phyloP scores from a whole-genome alignment of 2,797 vertebrate species.

The Stomatorhinus walkeri region DNA sequence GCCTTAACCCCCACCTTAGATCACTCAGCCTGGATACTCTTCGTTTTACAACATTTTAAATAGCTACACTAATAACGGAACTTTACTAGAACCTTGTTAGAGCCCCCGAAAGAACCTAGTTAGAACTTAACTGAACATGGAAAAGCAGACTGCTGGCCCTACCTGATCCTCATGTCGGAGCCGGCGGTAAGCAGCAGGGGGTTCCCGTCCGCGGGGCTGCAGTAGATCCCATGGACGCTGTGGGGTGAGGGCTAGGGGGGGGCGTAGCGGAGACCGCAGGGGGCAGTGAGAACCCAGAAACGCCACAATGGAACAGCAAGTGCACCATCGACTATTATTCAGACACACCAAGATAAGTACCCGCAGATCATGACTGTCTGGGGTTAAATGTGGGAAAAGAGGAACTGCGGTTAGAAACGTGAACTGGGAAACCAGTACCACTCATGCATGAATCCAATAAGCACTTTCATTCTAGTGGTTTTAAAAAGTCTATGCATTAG shows the following conservation, averaged over 20 bases:
- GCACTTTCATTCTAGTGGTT: not conserved
- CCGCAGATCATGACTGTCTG: not conserved
- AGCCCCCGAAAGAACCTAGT: not conserved
- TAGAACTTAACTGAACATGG: not conserved
- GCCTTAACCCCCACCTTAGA: not conserved
- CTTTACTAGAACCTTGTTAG: not conserved
- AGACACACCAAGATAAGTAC: not conserved
- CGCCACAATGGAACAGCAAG: not conserved
- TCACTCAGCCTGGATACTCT: not conserved
- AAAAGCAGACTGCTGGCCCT: not conserved
- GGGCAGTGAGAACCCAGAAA: not conserved
- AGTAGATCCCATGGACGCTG: conserved; percentile 93
- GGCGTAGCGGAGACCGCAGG: not conserved
- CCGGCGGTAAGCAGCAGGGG: conserved; percentile 93
- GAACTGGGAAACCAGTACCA: not conserved
- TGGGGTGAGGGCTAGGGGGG: conserved; percentile 77
- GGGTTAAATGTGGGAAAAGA: not conserved
- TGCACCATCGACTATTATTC: not conserved
- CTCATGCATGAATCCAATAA: not conserved
- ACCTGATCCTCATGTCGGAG: conserved; percentile 98
- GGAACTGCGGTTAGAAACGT: not conserved
- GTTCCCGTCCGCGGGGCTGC: conserved; percentile 92
- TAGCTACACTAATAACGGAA: not conserved
- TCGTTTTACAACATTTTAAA: not conserved
- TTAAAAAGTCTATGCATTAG: not conserved